A percentile compares a stretch with the other conserved stretches of the same genome.
Evolutionary conservation across 2,113 vertebrate species (phyloP).

Genomic region (Actinemys pallida): DNA sequence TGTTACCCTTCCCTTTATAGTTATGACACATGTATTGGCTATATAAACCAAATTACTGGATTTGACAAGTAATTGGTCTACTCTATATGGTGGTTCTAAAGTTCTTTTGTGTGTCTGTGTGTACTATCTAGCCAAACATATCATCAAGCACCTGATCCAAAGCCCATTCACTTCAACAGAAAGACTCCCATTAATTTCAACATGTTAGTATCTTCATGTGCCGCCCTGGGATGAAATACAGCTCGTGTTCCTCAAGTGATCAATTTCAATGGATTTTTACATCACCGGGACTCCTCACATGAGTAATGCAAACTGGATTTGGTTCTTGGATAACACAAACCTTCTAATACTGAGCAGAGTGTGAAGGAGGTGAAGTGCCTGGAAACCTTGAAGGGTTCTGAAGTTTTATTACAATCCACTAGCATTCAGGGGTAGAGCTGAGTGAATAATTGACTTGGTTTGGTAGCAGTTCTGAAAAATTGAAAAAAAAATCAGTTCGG

Average conservation of each 20-base stretch:
- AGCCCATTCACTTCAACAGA: background rate
- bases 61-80: background rate
- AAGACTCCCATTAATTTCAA: background rate
- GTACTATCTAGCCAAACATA: background rate
- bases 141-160: background rate
- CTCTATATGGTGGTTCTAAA: background rate
- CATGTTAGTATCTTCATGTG: background rate
- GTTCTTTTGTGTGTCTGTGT: accelerated
- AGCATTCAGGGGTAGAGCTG: background rate
- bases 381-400: background rate
- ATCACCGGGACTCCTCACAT: background rate
- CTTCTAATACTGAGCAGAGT: background rate
- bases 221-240: background rate
- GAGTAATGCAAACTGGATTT: background rate
- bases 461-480: background rate
- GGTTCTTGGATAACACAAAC: background rate
- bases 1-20: too few relatives aligned
- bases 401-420: background rate
- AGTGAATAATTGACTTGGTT: background rate
- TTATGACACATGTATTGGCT: background rate
- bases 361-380: background rate
- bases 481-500: background rate
- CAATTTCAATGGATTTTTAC: background rate
- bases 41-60: background rate
- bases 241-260: background rate